These are phyloP conservation scores for Neodontobutis hainanensis DNA, from an alignment of 2,113 vertebrate genomes.

Conservation along the genomic window DNA sequence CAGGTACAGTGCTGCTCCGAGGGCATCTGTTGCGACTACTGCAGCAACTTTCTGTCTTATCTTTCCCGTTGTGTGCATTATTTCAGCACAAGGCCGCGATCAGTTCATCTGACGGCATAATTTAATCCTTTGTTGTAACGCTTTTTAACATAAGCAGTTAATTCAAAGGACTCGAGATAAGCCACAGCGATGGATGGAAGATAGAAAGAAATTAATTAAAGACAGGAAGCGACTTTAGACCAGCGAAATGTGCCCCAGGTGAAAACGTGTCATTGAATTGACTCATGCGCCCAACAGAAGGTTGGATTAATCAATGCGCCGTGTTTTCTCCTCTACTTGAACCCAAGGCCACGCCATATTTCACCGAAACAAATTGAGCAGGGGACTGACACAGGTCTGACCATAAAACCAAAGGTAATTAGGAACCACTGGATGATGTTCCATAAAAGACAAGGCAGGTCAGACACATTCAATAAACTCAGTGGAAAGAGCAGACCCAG, in stretches of 20 bases:
- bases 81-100: background rate
- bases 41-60: no score
- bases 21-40: slow-evolving; percentile 13
- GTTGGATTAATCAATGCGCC: slow-evolving; percentile 76
- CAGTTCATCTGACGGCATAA: slow-evolving; percentile 16
- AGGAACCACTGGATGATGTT: slow-evolving; percentile 66
- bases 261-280: slow-evolving; percentile 75
- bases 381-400: slow-evolving; percentile 66
- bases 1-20: slow-evolving; percentile 11
- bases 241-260: slow-evolving; percentile 64
- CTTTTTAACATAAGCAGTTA: slow-evolving; percentile 1
- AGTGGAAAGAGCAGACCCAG: slow-evolving; percentile 25
- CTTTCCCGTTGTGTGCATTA: no score
- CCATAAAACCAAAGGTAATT: slow-evolving; percentile 79
- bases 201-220: slow-evolving; percentile 54
- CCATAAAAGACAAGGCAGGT: slow-evolving; percentile 63
- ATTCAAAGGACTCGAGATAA: slow-evolving; percentile 17
- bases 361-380: slow-evolving; percentile 75
- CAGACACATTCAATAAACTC: slow-evolving; percentile 58
- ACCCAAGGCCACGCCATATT: slow-evolving; percentile 78
- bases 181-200: slow-evolving; percentile 19
- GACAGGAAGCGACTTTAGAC: slow-evolving; percentile 62
- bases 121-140: background rate
- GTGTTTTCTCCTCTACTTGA: slow-evolving; percentile 76
- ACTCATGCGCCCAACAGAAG: slow-evolving; percentile 64